phyloP scores from a whole-genome alignment of 2,113 vertebrate genomes.

The Athene noctua region DNA sequence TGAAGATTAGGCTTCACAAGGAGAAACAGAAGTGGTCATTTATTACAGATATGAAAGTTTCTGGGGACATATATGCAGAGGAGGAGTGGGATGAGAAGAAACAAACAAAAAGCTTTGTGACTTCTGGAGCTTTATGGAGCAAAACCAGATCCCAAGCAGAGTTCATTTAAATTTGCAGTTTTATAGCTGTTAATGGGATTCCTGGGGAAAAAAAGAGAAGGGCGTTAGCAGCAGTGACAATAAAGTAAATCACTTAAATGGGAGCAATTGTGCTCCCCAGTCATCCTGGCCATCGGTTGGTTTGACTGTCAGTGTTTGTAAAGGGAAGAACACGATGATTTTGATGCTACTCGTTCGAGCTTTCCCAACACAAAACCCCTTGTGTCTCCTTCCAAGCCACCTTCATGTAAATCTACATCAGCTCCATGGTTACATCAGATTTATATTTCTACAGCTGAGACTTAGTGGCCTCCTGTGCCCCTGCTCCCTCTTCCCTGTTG shows the following conservation, averaged over 20 bases:
- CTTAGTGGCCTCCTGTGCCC: background rate
- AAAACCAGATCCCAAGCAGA: background rate
- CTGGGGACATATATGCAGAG: background rate
- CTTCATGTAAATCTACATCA: background rate
- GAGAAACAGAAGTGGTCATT: background rate
- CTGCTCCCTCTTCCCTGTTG: background rate
- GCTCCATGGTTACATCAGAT: background rate
- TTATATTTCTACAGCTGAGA: background rate
- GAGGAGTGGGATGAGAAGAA: background rate
- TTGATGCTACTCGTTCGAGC: background rate
- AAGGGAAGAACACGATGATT: background rate
- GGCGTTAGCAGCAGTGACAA: background rate
- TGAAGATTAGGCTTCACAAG: background rate
- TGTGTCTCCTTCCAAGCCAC: background rate
- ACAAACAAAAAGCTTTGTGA: background rate
- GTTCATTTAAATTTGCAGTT: constrained; percentile 39
- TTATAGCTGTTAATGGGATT: constrained; percentile 24
- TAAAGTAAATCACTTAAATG: constrained; percentile 41
- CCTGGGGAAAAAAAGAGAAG: background rate
- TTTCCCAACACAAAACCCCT: background rate
- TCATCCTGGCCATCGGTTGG: background rate
- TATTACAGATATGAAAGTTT: background rate
- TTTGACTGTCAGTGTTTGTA: background rate
- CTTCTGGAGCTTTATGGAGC: background rate
- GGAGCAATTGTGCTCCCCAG: background rate